Base-by-base conservation (phyloP, 2,888 invertebrate species). In the Drosophila barbarae region DNA sequence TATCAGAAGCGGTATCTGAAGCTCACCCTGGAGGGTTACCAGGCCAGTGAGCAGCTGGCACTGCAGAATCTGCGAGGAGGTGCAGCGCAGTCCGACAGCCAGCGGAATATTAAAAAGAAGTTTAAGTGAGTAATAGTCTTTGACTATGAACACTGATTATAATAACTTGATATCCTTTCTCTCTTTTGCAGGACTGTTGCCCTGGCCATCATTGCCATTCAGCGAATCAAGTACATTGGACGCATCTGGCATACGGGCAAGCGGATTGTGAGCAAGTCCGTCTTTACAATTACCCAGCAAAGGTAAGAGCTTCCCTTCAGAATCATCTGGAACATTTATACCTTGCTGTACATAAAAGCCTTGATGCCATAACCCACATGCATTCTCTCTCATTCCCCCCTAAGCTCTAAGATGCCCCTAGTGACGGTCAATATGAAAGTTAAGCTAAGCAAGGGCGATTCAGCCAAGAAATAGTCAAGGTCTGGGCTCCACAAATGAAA, bases 1-100 rank as follows among this genome's bases (percentile, higher is more conserved):
- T 97, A 95, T 92, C 98, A 98, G 90, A 98, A 98, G 90, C 92
- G 94, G 21, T 98, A 97, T 88, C 90, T 98, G 55, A 91, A 95
- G 71, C 91, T 94, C 15, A 92, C 95, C 81, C 73, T 91, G 87
- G 76, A 92, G 49, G 87, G 87, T 12, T 90, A 90, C 72, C 89
- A 89, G 72, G 87, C 88, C 30, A 89, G 84, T 52, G 89, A 90
- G 67, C 84, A 86, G 23, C 79, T 86, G 59, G 85, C 88, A 0
- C 60, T 89, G 26, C 82, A 82, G 42, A 71, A 69, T 6, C 52
- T 81, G 1, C 59, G 78, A 1, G 75, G 59, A 21, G 53, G 73
- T 0, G 75, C 55, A 18, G 58, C 51, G 2, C 39, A 53, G 12
- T 51, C 35, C 2, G 9, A 41, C 18, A n/a, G 49, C 21, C 70